Percentiles rank a stretch among this genome's conserved stretches.
Evolutionary conservation across 2,797 vertebrate genomes (phyloP).

Genomic region (Enteromius argenteus): DNA sequence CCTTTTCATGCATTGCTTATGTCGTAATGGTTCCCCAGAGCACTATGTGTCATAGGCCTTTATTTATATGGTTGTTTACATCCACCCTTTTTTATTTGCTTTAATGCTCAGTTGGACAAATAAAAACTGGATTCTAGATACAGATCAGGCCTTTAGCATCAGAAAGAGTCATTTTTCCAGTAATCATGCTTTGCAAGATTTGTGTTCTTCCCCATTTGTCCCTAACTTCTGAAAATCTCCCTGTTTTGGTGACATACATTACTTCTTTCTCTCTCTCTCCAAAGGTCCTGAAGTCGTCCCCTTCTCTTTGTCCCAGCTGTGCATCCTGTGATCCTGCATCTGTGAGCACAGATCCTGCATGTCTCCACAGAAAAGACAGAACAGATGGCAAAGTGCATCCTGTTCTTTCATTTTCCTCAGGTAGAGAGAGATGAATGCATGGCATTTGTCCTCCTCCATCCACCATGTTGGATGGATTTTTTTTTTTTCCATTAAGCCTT

Average conservation of each 20-base stretch:
- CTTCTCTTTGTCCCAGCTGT: constrained; percentile 66
- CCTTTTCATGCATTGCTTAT: constrained; percentile 10
- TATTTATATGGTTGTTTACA: not conserved
- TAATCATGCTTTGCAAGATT: not conserved
- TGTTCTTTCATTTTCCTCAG: constrained; percentile 78
- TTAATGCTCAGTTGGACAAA: not conserved
- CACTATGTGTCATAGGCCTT: not conserved
- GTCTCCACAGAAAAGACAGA: constrained; percentile 63
- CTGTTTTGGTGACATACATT: not conserved
- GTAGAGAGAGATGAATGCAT: constrained; percentile 68
- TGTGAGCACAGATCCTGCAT: constrained; percentile 67
- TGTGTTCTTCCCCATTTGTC: not conserved
- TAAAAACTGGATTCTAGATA: not conserved
- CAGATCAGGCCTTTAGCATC: not conserved
- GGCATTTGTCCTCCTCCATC: not conserved
- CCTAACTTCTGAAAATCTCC: not conserved
- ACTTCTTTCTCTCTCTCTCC: constrained; percentile 52
- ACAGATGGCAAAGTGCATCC: constrained; percentile 71
- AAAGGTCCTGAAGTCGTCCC: constrained; percentile 74
- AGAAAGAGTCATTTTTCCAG: not conserved
- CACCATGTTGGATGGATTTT: not conserved
- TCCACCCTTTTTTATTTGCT: not conserved
- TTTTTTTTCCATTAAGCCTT: not conserved
- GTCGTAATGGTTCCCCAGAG: not conserved
- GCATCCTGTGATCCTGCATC: constrained; percentile 69